Base-by-base conservation (phyloP, 2,113 vertebrate genomes). In the Limnothrissa miodon region DNA sequence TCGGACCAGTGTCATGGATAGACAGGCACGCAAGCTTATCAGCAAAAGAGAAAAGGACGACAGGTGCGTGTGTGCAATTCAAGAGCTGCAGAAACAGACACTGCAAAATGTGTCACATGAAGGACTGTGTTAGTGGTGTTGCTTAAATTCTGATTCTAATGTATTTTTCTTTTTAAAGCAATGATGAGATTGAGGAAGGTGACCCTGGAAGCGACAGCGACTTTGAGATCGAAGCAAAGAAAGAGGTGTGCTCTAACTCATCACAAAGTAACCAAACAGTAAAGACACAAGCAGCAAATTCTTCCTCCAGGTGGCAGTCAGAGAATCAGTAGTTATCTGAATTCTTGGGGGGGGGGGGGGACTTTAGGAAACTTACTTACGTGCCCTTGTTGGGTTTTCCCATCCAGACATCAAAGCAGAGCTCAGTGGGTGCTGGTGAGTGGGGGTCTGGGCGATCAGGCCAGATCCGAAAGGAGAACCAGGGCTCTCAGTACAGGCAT, bases 1-100 rank as follows among this genome's bases (percentile, higher is more conserved):
- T 87, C 94, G 96, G 36, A 98, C 97, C 29, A 97, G 97, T 0
- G 96, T 98, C 84, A 98, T 98, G 97, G 97, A 98, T 89, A 90
- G 97, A 10, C 96, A 97, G 92, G 97, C 96, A 21, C 93, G 97
- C 79, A 93, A 95, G 82, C 93, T 97, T 83, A 90, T 97, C 81
- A 95, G 84, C 94, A 96, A 96, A 80, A 94, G 95, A 78, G 97
- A 97, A 90, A 96, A 96, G 86, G 95, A 96, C 0, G 96, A 97
- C 91, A 96, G 96, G 97, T 95, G n/a, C n/a, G n/a, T n/a, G n/a
- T n/a, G n/a, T n/a, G n/a, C n/a, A n/a, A n/a, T n/a, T n/a, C n/a
- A n/a, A n/a, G n/a, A n/a, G n/a, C n/a, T n/a, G n/a, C n/a, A n/a
- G 21, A 29, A n/a, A 66, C 9, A 1, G 25, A 29, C n/a, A 10